Evolutionary conservation across 2,797 vertebrate species (phyloP).

Genomic region (Eulemur coronatus): DNA sequence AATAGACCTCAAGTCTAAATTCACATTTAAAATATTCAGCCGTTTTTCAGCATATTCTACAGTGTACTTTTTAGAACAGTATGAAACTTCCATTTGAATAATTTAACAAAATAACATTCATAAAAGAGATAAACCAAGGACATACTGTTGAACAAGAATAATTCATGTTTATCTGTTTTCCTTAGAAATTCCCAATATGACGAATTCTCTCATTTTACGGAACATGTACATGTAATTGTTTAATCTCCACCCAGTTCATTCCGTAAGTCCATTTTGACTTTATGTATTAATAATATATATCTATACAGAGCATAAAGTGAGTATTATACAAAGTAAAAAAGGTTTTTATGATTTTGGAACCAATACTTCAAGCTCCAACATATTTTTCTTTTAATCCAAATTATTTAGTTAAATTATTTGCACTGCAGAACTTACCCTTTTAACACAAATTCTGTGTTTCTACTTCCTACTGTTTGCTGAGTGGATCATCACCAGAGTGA

Average conservation of each 20-base stretch:
- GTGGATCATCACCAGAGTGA: fast-evolving
- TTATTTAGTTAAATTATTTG: background rate
- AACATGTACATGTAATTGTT: background rate
- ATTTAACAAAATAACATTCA: background rate
- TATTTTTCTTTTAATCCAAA: background rate
- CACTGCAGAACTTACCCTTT: background rate
- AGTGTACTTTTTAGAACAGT: background rate
- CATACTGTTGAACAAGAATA: background rate
- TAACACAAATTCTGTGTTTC: background rate
- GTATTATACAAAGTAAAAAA: fast-evolving
- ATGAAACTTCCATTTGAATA: background rate
- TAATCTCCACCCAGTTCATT: too few relatives aligned
- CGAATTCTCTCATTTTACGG: background rate
- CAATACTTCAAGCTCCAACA: background rate
- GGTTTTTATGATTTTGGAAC: background rate
- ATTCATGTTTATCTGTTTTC: background rate
- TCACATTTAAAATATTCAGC: background rate
- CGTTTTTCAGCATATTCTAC: background rate
- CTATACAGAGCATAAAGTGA: fast-evolving
- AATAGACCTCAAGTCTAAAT: background rate
- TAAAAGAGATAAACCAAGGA: background rate
- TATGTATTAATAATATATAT: too few relatives aligned
- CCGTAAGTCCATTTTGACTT: background rate
- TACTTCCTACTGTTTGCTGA: background rate
- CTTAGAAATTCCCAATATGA: background rate